Base-by-base conservation (phyloP, 1,140 invertebrate species). In the Carposina sasakii region DNA sequence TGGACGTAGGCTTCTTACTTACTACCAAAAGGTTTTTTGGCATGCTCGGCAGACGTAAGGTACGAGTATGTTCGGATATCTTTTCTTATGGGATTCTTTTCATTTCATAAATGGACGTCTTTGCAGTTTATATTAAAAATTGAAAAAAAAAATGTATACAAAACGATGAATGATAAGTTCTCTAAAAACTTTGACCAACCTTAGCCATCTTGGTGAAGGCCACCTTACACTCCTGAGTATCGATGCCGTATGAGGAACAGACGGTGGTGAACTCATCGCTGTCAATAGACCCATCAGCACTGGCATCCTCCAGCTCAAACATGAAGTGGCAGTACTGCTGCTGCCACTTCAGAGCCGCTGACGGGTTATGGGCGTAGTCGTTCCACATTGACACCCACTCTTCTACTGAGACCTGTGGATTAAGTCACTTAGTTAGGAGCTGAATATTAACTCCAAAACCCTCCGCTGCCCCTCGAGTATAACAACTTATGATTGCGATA, bases 301-400 rank as follows among this genome's bases (percentile, higher is more conserved):
- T 95, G 54, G 92, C 92, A 63, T 96, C 94, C 68, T 94, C 93
- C 50, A 95, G 86, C 57, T 95, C 91, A 77, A 96, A 96, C 91
- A 95, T 94, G 78, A 96, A 94, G 63, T 93, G 90, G 89, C 94
- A 91, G 76, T 95, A 96, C 43, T 71, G 73, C 57, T 88, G 89
- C 66, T 95, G 94, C 94, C 94, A 96, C 56, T 94, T 92, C 45
- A 93, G 86, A 17, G 91, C 89, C 16, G 89, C 88, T 16, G 89
- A 89, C 0, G 92, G 91, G 68, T 91, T 90, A 67, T 91, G 91
- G 16, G 91, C 90, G 63, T 92, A 94, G 34, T 93, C 91, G 59
- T 93, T 91, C 94, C 94, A 96, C 91, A 96, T 93, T 42, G 90
- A 89, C 57, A 91, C 90, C 94, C 94, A 96, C 82, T 96, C 94